Conservation (phyloP, 2,113 vertebrate genomes). For the Anser cygnoides region DNA sequence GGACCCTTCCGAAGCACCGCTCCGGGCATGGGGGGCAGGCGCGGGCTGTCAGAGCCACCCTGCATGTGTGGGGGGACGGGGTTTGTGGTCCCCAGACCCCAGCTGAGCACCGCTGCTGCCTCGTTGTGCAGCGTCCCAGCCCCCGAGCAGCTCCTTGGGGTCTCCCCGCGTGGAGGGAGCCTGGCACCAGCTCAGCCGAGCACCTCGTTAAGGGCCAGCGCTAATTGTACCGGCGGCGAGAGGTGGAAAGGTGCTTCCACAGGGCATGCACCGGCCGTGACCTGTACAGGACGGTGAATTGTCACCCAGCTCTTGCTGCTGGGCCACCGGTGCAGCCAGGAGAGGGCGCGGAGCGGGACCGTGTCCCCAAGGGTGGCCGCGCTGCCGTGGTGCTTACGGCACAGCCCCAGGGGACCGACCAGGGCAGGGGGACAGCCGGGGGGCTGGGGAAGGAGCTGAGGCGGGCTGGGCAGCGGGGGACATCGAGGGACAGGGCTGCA, state of each 20-base stretch:
- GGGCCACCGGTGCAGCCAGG: too few relatives aligned
- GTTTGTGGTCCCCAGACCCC: too few relatives aligned
- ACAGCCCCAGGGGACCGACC: conserved; percentile 69
- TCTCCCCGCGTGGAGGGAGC: not conserved
- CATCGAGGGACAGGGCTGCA: too few relatives aligned
- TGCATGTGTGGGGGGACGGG: too few relatives aligned
- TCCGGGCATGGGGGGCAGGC: too few relatives aligned
- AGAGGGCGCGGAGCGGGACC: not conserved
- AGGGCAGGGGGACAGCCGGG: too few relatives aligned
- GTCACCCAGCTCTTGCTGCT: not conserved
- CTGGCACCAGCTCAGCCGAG: accelerated
- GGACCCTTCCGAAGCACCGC: not conserved
- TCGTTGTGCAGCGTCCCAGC: too few relatives aligned
- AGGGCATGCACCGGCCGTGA: not conserved
- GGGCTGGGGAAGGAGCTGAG: too few relatives aligned
- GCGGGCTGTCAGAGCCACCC: too few relatives aligned
- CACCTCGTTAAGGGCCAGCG: not conserved
- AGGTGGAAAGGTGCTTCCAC: not conserved
- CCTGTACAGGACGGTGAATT: accelerated
- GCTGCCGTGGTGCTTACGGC: conserved; percentile 5
- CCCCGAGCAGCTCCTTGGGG: too few relatives aligned
- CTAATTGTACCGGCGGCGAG: not conserved
- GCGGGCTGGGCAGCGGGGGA: not conserved
- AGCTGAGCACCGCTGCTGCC: too few relatives aligned
- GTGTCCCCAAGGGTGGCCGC: not conserved